Base-by-base conservation (phyloP, 2,113 vertebrate species). In the Sinocyclocheilus grahami region DNA sequence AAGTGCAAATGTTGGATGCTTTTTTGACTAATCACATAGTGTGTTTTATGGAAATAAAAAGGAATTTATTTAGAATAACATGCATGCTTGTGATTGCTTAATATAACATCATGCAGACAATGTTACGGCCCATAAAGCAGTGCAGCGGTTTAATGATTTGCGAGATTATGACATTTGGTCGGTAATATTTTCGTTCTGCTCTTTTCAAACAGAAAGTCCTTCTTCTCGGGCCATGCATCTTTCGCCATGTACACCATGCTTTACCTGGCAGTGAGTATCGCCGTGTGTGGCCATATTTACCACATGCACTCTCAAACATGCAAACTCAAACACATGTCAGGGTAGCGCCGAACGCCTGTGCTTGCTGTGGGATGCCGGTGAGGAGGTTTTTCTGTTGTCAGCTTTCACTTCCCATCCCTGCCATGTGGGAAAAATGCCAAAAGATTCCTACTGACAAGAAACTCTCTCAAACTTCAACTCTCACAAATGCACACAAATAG, bases 181-280 rank as follows among this genome's bases (percentile, higher is more conserved):
- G 24, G 9, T 88, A 77, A 89, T 48, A 16, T 58, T 30, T 86
- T 18, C 53, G 27, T 77, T 18, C 27, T 85, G n/a, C n/a, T 84
- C 75, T 88, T 91, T 20, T 93, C 63, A 94, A 93, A 72, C 93
- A 96, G 96, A 91, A 96, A 95, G 88, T 95, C 95, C 5, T 96
- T 95, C 90, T 96, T 94, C 89, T 96, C 95, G 0, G 95, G 95
- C 75, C 95, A 96, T 9, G 93, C 95, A 84, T 95, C 95, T 65
- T 95, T 95, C 3, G 92, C 96, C 37, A 95, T 95, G 95, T 96
- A 96, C 93, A 93, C 94, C 91, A 95, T 95, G 93, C 91, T 95
- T 51, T 96, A 95, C 90, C 90, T 96, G 89, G 93, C 93, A 88
- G 95, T 96, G 92, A 96, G 96, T 95, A 78, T 72, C 55, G 22